A percentile compares a stretch with the other conserved stretches of the same genome.
These are phyloP conservation scores for Poeciliopsis presidionis DNA, from an alignment of 2,797 vertebrate genomes.

Conservation along the genomic window DNA sequence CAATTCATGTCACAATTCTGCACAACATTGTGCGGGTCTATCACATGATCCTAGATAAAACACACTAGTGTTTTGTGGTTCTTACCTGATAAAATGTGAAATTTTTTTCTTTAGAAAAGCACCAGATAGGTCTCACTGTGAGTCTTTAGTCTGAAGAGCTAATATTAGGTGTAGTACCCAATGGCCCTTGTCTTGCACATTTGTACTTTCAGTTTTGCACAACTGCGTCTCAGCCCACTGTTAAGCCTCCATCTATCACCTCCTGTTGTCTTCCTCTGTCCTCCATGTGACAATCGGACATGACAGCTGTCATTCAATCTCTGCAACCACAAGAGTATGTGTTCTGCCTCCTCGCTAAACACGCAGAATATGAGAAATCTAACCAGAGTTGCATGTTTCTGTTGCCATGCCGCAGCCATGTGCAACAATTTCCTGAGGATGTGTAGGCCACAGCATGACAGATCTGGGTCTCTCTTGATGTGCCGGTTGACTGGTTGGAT, in stretches of 20 bases:
- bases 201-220: not conserved
- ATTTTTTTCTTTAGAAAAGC: not conserved
- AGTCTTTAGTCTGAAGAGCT: not conserved
- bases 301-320: slow-evolving; percentile 60
- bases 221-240: not conserved
- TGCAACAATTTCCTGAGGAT: slow-evolving; percentile 27
- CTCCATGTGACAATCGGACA: not conserved
- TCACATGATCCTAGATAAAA: not conserved
- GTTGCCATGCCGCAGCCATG: slow-evolving; percentile 25
- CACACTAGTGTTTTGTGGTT: not conserved
- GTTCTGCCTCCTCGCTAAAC: not conserved
- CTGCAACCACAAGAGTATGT: slow-evolving; percentile 2
- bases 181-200: not conserved
- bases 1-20: not conserved
- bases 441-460: slow-evolving; percentile 62
- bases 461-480: slow-evolving; percentile 70
- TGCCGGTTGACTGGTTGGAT: slow-evolving; percentile 39
- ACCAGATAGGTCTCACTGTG: not conserved
- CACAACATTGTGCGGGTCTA: not conserved
- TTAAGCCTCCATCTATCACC: not conserved
- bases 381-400: not conserved
- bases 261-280: not conserved
- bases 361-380: not conserved
- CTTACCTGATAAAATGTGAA: not conserved
- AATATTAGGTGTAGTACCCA: not conserved